Base-by-base conservation (phyloP, 2,797 vertebrate species). In the Leptodactylus fallax region DNA sequence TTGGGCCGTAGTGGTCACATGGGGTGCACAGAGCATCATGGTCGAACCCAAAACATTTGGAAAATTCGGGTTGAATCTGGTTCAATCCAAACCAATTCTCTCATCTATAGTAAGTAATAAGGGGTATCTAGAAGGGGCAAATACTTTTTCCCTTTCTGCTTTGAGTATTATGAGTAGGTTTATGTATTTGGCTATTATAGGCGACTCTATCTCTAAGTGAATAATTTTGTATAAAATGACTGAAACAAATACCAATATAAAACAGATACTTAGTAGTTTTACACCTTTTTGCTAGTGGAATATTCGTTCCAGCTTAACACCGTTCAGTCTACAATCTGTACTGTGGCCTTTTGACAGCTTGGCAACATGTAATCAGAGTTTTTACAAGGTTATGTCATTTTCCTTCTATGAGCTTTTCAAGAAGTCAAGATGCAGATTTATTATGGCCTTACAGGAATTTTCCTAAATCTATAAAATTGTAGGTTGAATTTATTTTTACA, bases 391-490 rank as follows among this genome's bases (percentile, higher is more conserved):
- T 72, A 67, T 51, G 71, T 60, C 13, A 81, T 53, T 58, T 72
- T 72, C 60, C 79, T 81, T 63, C 58, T 49, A 65, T 81, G 36
- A 63, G 51, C 53, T 58, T 47, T 72, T 84, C 53, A 56, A 36
- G 82, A 56, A 83, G 60, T 67, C 49, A 55, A 69, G 81, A 53
- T 71, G 63, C 63, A 83, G 23, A 83, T 53, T 83, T 83, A 83
- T 71, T 27, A 71, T 55, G 17, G 51, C 25, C 51, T 83, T 55
- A 83, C 81, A 69, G 23, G 16, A 69, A 71, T 67, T 83, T 83
- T 83, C 81, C 81, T 83, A 83, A 53, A 56, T 71, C 81, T 83
- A 67, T 83, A 53, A 81, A 81, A 49, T 81, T 81, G 19, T 63
- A 49, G 19, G 58, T 65, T 81, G 12, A 63, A 49, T 81, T 65